phyloP scores from a whole-genome alignment of 1,140 invertebrate genomes.

The Hylaeus volcanicus region DNA sequence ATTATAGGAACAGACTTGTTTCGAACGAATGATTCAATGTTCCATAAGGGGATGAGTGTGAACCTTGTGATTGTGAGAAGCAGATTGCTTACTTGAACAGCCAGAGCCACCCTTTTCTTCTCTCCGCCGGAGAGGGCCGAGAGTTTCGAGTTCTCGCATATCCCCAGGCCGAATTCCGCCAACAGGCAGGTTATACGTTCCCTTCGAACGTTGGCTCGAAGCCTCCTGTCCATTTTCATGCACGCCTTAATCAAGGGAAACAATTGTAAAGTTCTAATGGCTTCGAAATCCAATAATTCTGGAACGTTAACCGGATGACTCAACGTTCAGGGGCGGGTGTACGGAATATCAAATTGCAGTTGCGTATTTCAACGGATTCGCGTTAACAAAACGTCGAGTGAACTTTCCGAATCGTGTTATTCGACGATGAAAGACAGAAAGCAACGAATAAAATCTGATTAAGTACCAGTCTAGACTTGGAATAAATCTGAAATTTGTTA shows the following conservation, averaged over 20 bases:
- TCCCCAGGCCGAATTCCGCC: slow-evolving; percentile 84
- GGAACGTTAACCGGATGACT: slow-evolving; percentile 13
- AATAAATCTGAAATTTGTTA: background rate
- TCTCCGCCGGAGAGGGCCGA: slow-evolving; percentile 91
- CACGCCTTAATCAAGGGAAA: slow-evolving; percentile 66
- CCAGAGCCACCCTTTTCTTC: slow-evolving; percentile 91
- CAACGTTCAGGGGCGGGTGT: background rate
- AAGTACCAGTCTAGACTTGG: background rate
- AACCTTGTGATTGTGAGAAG: background rate
- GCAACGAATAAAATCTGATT: no score
- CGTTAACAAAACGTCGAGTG: background rate
- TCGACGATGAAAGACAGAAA: background rate
- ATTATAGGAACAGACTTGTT: no score
- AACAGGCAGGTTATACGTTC: slow-evolving; percentile 72
- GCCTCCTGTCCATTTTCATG: slow-evolving; percentile 77
- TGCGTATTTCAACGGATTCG: background rate
- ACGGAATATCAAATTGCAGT: background rate
- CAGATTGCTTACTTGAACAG: slow-evolving; percentile 86
- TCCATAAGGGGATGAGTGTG: no score
- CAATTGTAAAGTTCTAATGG: slow-evolving; percentile 31
- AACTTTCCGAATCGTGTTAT: background rate
- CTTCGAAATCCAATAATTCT: background rate
- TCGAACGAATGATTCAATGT: no score
- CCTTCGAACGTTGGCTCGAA: slow-evolving; percentile 57
- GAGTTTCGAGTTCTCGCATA: slow-evolving; percentile 85